Base-by-base conservation (phyloP, 2,888 invertebrate genomes). In the Lucinisca nassula region DNA sequence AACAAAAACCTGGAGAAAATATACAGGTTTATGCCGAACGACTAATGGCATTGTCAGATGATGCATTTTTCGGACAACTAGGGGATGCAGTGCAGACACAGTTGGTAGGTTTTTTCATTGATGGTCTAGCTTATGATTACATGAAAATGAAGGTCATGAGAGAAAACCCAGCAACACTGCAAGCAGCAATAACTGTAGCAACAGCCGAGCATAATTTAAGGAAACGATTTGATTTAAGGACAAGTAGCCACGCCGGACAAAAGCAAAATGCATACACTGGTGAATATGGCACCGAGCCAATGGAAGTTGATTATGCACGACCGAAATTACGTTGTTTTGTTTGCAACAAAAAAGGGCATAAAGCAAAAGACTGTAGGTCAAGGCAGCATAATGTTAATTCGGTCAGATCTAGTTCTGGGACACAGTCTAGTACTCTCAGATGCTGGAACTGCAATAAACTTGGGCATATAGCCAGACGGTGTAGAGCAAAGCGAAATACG, bases 131-230 rank as follows among this genome's bases (percentile, higher is more conserved):
- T n/a, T 10, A 55, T 24, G 82, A 85, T n/a, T 24, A n/a, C 4
- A 35, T 88, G 27, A 88, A 88, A 55, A 30, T 85, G 3, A 83
- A 85, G 27, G 45, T 88, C 17, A 70, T 88, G 72, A 37, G 82
- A 4, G 80, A 58, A 6, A 75, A 85, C 49, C 75, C 78, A 10
- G 21, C 32, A 21, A 82, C 74, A 0, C 79, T 79, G 24, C 38
- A 77, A 14, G 75, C 24, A 0, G 83, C 83, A 6, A 74, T 84
- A 0, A 37, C 8, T 67, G 67, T 72, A 4, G 82, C 80, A 8
- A 49, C 40, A 21, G 12, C 51, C 8, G 82, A 87, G 45, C 80
- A 80, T 79, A 87, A 81, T 76, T 67, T 82, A n/a, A 75, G 77
- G 67, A 67, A 61, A 61, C 17, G 55, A 4, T 84, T 84, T 70